Conservation (phyloP, 2,113 vertebrate genomes). For the Gambusia holbrooki region DNA sequence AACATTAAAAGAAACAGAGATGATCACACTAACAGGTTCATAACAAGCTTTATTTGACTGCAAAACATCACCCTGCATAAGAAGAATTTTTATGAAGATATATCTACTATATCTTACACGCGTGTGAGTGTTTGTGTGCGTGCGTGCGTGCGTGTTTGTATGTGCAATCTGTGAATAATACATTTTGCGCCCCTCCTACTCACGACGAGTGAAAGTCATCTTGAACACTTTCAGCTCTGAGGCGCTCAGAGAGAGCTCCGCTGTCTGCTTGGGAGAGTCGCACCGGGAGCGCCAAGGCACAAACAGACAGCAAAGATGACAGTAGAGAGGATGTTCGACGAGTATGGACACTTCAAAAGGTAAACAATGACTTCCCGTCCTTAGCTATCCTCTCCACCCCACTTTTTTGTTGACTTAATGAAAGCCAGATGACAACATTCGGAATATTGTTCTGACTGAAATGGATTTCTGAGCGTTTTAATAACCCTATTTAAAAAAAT, state of each 20-base stretch:
- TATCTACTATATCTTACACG: neutral
- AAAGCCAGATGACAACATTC: neutral
- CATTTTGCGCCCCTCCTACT: constrained; percentile 9
- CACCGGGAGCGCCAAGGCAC: constrained; percentile 12
- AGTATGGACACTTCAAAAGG: constrained; percentile 82
- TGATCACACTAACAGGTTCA: neutral
- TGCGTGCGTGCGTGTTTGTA: neutral
- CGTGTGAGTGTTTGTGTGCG: neutral
- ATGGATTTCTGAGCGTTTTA: neutral
- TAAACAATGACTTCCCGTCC: constrained; percentile 25
- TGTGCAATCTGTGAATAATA: neutral
- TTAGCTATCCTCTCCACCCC: too few relatives aligned
- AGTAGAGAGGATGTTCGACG: constrained; percentile 80
- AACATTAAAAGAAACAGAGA: neutral
- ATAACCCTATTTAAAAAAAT: too few relatives aligned
- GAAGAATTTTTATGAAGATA: neutral
- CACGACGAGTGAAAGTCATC: neutral
- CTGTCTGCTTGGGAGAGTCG: constrained; percentile 8
- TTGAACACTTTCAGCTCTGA: neutral
- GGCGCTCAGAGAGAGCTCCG: constrained; percentile 3
- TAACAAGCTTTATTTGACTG: neutral
- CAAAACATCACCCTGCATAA: neutral
- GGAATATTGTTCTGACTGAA: neutral
- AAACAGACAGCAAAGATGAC: constrained; percentile 58
- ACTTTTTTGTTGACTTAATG: neutral